A percentile compares a stretch with the other conserved stretches of the same genome.
Conservation (phyloP, 1,140 invertebrate species). For the Diabrotica undecimpunctata region DNA sequence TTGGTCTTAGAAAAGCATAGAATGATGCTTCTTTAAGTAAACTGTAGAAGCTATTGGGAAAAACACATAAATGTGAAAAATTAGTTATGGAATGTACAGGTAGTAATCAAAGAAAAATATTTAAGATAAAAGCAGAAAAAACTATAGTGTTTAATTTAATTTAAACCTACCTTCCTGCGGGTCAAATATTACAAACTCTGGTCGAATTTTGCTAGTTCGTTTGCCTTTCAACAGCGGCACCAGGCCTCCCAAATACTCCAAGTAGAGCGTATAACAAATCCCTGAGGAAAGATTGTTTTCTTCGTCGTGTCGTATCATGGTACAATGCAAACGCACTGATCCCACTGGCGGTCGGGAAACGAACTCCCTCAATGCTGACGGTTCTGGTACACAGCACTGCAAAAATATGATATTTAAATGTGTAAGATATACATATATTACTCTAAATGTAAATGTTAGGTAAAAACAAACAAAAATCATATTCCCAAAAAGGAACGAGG, state of each 20-base stretch:
- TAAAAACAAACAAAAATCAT: too few species aligned
- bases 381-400: constrained; percentile 93
- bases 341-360: constrained; percentile 85
- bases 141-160: too few species aligned
- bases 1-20: too few species aligned
- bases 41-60: too few species aligned
- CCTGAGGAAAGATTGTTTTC: constrained; percentile 63
- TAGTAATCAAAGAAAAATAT: too few species aligned
- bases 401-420: constrained; percentile 8
- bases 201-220: constrained; percentile 91
- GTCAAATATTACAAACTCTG: constrained; percentile 98
- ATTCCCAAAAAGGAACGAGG: too few species aligned
- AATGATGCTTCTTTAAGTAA: too few species aligned
- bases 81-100: too few species aligned
- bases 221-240: constrained; percentile 95
- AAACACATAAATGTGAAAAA: too few species aligned
- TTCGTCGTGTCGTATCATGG: constrained; percentile 91
- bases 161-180: constrained; percentile 80
- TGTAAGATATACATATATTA: too few species aligned
- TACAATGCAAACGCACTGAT: constrained; percentile 86
- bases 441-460: too few species aligned
- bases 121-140: too few species aligned
- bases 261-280: constrained; percentile 90
- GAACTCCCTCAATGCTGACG: constrained; percentile 82
- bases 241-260: constrained; percentile 93